phyloP scores from a whole-genome alignment of 1,140 invertebrate genomes.

The Drosophila orena region DNA sequence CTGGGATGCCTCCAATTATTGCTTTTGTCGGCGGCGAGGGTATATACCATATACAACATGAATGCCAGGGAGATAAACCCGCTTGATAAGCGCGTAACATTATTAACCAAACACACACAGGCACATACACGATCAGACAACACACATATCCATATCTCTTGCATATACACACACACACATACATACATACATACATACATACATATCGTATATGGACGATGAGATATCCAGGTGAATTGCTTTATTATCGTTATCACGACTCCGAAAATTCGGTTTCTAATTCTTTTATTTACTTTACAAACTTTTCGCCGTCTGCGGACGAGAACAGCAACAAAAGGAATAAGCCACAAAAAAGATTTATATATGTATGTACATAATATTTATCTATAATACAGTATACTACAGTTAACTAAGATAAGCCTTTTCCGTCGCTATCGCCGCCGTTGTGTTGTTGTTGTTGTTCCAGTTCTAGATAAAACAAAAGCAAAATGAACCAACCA shows the following conservation, averaged over 20 bases:
- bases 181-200: not conserved
- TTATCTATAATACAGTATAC: slow-evolving; percentile 54
- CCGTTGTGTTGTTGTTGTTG: slow-evolving; percentile 18
- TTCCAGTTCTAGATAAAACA: slow-evolving; percentile 30
- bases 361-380: slow-evolving; percentile 57
- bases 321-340: slow-evolving; percentile 1
- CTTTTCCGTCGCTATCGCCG: slow-evolving; percentile 10
- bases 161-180: not conserved
- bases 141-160: slow-evolving; percentile 12
- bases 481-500: slow-evolving; percentile 1
- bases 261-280: slow-evolving; percentile 33
- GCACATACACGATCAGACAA: not conserved
- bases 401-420: slow-evolving; percentile 67
- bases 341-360: slow-evolving; percentile 15
- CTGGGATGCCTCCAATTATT: slow-evolving; percentile 36
- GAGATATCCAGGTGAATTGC: slow-evolving; percentile 38
- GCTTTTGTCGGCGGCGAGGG: slow-evolving; percentile 22
- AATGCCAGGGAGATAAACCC: slow-evolving; percentile 54
- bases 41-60: slow-evolving; percentile 13
- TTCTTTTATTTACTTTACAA: slow-evolving; percentile 43
- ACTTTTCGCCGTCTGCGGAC: slow-evolving; percentile 5
- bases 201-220: not conserved
- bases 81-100: slow-evolving; percentile 56
- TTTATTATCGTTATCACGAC: slow-evolving; percentile 42
- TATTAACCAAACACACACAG: slow-evolving; percentile 39